Conservation (phyloP, 1,140 invertebrate species). For the Zophobas morio region DNA sequence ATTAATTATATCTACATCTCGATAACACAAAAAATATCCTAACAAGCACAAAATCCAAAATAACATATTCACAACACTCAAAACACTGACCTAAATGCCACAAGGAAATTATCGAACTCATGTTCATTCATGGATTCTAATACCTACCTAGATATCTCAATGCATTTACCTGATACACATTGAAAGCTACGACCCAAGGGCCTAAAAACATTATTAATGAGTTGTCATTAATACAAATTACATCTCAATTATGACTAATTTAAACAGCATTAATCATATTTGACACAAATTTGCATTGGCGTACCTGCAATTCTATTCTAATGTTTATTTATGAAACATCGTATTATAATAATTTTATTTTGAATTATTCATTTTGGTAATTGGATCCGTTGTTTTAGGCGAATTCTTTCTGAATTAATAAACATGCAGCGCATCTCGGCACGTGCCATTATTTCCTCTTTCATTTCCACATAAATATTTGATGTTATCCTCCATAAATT, state of each 20-base stretch:
- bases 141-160: conserved; percentile 18
- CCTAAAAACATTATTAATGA: conserved; percentile 56
- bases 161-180: conserved; percentile 48
- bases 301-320: conserved; percentile 39
- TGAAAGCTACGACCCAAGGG: conserved; percentile 52
- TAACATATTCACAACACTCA: too few species aligned
- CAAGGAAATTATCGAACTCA: not conserved
- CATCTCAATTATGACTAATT: conserved; percentile 55
- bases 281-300: conserved; percentile 56
- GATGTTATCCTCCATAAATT: too few species aligned
- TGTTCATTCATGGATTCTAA: conserved; percentile 26
- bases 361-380: conserved; percentile 42
- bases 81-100: too few species aligned
- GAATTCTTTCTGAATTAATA: conserved; percentile 40
- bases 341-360: conserved; percentile 38
- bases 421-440: conserved; percentile 18
- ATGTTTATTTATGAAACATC: conserved; percentile 39
- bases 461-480: too few species aligned
- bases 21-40: not conserved
- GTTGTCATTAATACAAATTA: conserved; percentile 58
- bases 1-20: too few species aligned
- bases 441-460: not conserved
- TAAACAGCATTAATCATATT: conserved; percentile 57
- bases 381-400: conserved; percentile 42
- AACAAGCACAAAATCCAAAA: not conserved